A percentile compares a stretch with the other conserved stretches of the same genome.
phyloP scores from a whole-genome alignment of 1,140 invertebrate genomes.

The Mesaphorura yosii region DNA sequence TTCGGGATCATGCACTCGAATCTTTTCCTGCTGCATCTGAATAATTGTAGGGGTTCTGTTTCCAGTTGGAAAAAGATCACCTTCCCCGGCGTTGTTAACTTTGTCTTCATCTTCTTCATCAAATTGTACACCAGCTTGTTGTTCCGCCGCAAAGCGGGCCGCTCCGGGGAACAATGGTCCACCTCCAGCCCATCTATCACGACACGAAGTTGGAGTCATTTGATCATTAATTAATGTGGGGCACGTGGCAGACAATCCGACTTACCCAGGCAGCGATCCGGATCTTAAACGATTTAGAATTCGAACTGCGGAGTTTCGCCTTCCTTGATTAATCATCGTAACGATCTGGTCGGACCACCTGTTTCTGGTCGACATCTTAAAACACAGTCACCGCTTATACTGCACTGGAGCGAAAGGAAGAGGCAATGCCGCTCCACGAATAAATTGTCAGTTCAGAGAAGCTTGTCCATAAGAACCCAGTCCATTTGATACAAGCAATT shows the following conservation, averaged over 20 bases:
- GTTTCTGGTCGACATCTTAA: no score
- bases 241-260: not conserved
- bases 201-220: not conserved
- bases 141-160: conserved; percentile 1
- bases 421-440: no score
- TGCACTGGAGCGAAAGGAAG: no score
- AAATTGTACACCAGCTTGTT: no score
- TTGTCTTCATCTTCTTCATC: not conserved
- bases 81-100: not conserved
- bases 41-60: no score
- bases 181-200: conserved; percentile 10
- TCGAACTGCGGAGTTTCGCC: conserved; percentile 2
- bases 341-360: no score
- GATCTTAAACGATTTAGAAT: not conserved
- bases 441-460: no score
- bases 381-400: no score
- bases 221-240: not conserved
- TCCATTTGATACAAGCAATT: no score
- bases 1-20: conserved; percentile 6
- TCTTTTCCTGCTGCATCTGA: not conserved
- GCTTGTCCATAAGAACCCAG: no score
- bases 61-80: no score
- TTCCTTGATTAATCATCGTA: no score
- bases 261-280: not conserved
- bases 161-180: conserved; percentile 6